phyloP scores from a whole-genome alignment of 2,113 vertebrate species.

The Prunella fulvescens region DNA sequence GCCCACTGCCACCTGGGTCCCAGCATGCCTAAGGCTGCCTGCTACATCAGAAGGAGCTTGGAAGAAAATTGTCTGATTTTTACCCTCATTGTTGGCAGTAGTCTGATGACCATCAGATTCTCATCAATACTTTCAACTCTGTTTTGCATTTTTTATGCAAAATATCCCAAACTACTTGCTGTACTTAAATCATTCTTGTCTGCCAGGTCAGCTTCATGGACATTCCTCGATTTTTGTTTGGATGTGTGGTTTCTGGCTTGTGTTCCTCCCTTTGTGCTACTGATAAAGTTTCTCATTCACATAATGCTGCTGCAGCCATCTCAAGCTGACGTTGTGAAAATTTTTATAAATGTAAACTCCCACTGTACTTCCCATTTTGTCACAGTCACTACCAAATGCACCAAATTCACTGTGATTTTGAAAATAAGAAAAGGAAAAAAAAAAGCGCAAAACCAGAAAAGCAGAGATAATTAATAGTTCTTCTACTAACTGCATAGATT shows the following conservation, averaged over 20 bases:
- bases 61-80: neutral
- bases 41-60: neutral
- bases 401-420: neutral
- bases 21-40: neutral
- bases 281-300: neutral
- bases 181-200: neutral
- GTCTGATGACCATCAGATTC: neutral
- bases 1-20: neutral
- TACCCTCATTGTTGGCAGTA: accelerated
- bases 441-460: neutral
- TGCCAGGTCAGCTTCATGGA: neutral
- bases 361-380: neutral
- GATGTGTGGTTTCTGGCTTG: neutral
- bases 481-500: neutral
- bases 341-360: neutral
- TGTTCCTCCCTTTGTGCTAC: neutral
- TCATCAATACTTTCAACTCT: neutral
- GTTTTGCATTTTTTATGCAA: neutral
- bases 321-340: neutral
- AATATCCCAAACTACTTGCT: neutral
- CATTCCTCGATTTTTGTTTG: neutral
- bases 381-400: neutral
- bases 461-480: neutral
- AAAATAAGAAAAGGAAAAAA: neutral
- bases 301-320: neutral